Evolutionary conservation across 2,888 invertebrate genomes (phyloP), one percentile per base, ranked within the genome.

Genomic region (Ectemnius cavifrons): DNA sequence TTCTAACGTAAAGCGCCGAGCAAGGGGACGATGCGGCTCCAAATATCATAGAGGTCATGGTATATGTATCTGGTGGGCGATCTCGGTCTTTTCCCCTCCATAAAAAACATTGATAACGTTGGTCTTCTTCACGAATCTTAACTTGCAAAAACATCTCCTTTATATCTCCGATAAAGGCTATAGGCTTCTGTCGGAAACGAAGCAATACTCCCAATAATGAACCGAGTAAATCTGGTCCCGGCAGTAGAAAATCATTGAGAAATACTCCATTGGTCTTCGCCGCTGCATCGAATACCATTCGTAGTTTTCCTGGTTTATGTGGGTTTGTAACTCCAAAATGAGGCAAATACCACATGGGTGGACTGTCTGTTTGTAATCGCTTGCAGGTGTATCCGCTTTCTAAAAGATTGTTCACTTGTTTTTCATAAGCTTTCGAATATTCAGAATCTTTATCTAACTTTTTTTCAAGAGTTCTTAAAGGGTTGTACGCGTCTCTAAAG

Each of bases 1-100:
- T 82, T 69, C 85, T 85, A 0, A 86, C 74, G 63, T 84, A 84
- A 5, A 63, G 47, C 47, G 47, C 47, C 2, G 47, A 47, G n/a
- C n/a, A 14, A 11, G 47, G 47, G 2, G 47, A 47, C 0, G 47
- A 47, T 5, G 47, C n/a, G 2, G 47, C 4, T 11, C 2, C 47
- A n/a, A 47, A 47, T 47, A 47, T 47, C 47, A 47, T 47, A 2
- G 47, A 14, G 2, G 47, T 47, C 47, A 47, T 47, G 13, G n/a
- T n/a, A 2, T 47, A 47, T 2, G 4, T 4, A n/a, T 47, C 6
- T 47, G 47, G 47, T 2, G 11, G 13, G 47, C 47, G 47, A 47
- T 47, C 47, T 11, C 47, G 47, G 6, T 47, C 47, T 14, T 11
- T 14, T 47, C 47, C 47, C 47, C 47, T 47, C 47, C 47, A 47